Evolutionary conservation across 2,888 invertebrate genomes (phyloP).

Genomic region (Drosophila multiciliata): DNA sequence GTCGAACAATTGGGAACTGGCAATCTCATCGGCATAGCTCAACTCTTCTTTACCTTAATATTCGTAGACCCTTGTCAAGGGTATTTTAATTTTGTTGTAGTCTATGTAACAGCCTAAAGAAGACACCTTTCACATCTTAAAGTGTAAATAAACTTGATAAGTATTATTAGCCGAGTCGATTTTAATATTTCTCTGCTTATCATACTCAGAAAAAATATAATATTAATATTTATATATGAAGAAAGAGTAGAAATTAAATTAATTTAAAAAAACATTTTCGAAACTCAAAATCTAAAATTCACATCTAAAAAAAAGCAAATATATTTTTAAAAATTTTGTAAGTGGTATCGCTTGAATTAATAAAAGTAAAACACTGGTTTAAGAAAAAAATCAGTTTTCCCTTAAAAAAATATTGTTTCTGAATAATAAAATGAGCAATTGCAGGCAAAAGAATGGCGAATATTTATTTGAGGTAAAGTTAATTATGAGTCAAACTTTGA

Average conservation of each 20-base stretch:
- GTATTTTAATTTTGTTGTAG: neutral
- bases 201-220: neutral
- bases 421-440: neutral
- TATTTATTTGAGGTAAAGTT: too few species aligned
- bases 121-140: neutral
- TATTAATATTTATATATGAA: neutral
- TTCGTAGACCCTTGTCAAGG: constrained; percentile 1
- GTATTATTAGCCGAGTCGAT: neutral
- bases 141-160: neutral
- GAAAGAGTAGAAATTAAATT: too few species aligned
- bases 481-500: neutral
- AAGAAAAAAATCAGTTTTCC: rapidly evolving
- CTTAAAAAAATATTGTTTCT: neutral
- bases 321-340: neutral
- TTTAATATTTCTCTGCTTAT: neutral
- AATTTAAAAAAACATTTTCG: too few species aligned
- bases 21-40: neutral
- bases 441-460: neutral
- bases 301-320: too few species aligned
- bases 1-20: constrained; percentile 2
- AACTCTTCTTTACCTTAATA: constrained; percentile 23
- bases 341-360: neutral
- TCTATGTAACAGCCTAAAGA: neutral
- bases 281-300: too few species aligned
- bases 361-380: rapidly evolving